Base-by-base conservation (phyloP, 2,113 vertebrate species). In the Penelope pileata region DNA sequence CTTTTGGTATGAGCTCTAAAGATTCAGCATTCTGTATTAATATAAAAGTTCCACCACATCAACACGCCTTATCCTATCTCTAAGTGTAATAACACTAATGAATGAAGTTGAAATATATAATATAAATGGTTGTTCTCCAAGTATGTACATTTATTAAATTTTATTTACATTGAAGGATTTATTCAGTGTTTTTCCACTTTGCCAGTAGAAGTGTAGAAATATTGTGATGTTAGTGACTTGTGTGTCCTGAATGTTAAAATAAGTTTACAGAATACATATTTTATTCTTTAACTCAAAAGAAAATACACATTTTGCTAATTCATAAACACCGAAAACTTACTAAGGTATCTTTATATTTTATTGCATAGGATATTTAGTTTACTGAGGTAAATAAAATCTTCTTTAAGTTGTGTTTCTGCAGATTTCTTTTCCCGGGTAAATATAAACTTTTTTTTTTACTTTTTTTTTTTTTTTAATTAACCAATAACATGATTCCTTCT, bases 371-470 rank as follows among this genome's bases (percentile, higher is more conserved):
- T 42, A 67, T 34, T 68, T 8, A 47, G 13, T 68, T 81, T 51
- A 64, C 15, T 38, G 8, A 70, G 34, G 12, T 34, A 54, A 82
- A 59, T 62, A 81, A 54, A 74, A 62, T 18, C 11, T 60, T 86
- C 11, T 30, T 88, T 67, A 58, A 51, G 22, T 48, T 60, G 11
- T 26, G 7, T 53, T 76, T 69, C 45, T 2, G 5, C 7, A 34
- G 32, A 3, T 36, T 75, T 82, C 21, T 92, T 83, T 76, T 21
- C 10, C 10, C 34, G 36, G 17, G 16, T 66, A 64, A 78, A 53
- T 11, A 1, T 9, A 62, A 54, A 32, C 32, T 56, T 0, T 45
- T 32, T 24, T 36, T 73, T 45, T 24, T 30, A 10, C 34, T 22
- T 40, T 51, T 24, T 64, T 53, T 9, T 5, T 45, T 67, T 82